Evolutionary conservation across 2,888 invertebrate genomes (phyloP), one percentile per base, ranked within the genome.

Genomic region (Leptinotarsa tumamoca): DNA sequence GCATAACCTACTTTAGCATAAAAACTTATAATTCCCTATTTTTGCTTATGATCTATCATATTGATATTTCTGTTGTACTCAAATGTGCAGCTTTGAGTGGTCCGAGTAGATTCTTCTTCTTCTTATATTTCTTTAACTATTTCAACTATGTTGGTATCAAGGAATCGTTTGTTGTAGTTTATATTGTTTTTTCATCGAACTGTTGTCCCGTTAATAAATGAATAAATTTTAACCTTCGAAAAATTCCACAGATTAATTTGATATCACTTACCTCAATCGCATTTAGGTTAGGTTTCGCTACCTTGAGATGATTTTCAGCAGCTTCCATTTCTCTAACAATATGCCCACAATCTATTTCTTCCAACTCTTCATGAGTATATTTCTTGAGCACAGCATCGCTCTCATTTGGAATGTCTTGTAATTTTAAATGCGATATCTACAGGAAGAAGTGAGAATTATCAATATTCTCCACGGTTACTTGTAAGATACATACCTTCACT

Each of bases 271-370:
- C 95, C 85, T 93, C 90, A 85, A 95, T 94, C 79, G 94, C 92
- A 67, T 93, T 92, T 52, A 95, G 86, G 82, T 95, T 94, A 0
- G 95, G 95, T 80, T 94, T 93, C 56, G 91, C 90, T 2, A 91
- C 90, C 17, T 92, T 91, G 0, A 95, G 85, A 78, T 92, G 88
- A 51, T 92, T 90, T 83, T 93, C 92, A 71, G 92, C 91, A 0
- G 90, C 89, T 0, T 90, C 88, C 51, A 92, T 86, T 79, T 92
- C 90, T 75, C 90, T 90, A 83, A 93, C 90, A 43, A 94, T 84
- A 49, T 91, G 91, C 7, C 92, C 91, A 0, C 91, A 87, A 1
- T 91, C 89, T 0, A 90, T 87, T 0, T 88, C 89, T 0, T 91
- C 90, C 10, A 97, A 85, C 81, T 96, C 94, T 73, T 96, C 95